These are phyloP conservation scores for Agrilus cyanescens DNA, from an alignment of 2,888 invertebrate species.

Conservation along the genomic window DNA sequence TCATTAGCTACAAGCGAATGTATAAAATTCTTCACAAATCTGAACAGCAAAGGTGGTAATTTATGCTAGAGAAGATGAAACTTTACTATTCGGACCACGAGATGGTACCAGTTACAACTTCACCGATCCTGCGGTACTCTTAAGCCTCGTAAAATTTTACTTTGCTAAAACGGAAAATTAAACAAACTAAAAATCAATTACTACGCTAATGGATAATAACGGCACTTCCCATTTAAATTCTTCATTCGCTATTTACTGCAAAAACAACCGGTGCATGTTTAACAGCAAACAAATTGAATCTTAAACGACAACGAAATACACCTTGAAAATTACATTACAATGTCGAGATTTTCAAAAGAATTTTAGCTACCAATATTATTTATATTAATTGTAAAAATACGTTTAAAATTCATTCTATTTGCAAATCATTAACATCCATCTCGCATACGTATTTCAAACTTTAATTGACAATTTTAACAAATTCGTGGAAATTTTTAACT, in stretches of 20 bases:
- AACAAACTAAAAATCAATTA: constrained; percentile 3
- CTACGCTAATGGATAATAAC: neutral
- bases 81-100: constrained; percentile 3
- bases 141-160: constrained; percentile 62
- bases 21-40: constrained; percentile 9
- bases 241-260: neutral
- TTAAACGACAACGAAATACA: neutral
- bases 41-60: constrained; percentile 32
- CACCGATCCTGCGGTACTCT: constrained; percentile 65
- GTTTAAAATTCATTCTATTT: no score
- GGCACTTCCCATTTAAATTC: neutral
- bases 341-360: no score
- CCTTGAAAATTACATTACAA: neutral
- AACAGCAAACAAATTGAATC: neutral
- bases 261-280: neutral
- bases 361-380: no score
- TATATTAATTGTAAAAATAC: no score
- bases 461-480: no score
- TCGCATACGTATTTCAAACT: no score
- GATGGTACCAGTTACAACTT: constrained; percentile 24
- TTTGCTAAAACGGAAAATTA: constrained; percentile 48
- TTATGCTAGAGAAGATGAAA: constrained; percentile 10
- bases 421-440: no score
- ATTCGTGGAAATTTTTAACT: no score
- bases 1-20: no score